Evolutionary conservation across 2,113 vertebrate species (phyloP).

Genomic region (Menidia beryllina): DNA sequence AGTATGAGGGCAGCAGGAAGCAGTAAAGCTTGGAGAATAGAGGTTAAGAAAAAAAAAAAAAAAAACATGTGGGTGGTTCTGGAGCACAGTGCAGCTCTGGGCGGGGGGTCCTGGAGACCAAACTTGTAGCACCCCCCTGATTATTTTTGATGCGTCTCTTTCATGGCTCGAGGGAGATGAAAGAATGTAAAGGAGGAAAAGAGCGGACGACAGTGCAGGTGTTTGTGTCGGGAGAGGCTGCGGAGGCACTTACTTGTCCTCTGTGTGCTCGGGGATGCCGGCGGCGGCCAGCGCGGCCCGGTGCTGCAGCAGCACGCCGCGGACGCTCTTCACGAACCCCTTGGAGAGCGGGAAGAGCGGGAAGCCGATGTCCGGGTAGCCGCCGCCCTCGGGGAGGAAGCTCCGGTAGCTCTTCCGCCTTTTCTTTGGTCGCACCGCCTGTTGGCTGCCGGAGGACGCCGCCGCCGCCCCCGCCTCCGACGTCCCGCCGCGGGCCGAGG

Average conservation of each 20-base stretch:
- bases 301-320: conserved; percentile 92
- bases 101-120: conserved; percentile 6
- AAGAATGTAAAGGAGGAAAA: conserved; percentile 27
- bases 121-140: conserved; percentile 12
- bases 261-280: conserved; percentile 85
- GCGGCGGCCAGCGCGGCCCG: conserved; percentile 89
- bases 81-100: conserved; percentile 58
- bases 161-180: conserved; percentile 45
- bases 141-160: conserved; percentile 41
- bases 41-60: conserved; percentile 28
- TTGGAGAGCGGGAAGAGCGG: conserved; percentile 98
- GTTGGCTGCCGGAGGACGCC: conserved; percentile 73
- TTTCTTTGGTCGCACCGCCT: conserved; percentile 97
- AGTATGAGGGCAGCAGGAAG: conserved; percentile 47
- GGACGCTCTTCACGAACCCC: conserved; percentile 97
- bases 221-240: conserved; percentile 28
- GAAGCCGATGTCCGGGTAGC: conserved; percentile 97
- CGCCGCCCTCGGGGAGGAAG: conserved; percentile 95
- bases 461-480: conserved; percentile 24
- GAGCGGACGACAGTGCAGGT: conserved; percentile 46
- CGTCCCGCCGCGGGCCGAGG: conserved; percentile 43
- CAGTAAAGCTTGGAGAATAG: conserved; percentile 33
- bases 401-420: conserved; percentile 98
- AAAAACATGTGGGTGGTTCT: conserved; percentile 54
- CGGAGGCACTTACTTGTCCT: conserved; percentile 87